phyloP scores from a whole-genome alignment of 1,140 invertebrate genomes.

The Drosophila melanogaster region DNA sequence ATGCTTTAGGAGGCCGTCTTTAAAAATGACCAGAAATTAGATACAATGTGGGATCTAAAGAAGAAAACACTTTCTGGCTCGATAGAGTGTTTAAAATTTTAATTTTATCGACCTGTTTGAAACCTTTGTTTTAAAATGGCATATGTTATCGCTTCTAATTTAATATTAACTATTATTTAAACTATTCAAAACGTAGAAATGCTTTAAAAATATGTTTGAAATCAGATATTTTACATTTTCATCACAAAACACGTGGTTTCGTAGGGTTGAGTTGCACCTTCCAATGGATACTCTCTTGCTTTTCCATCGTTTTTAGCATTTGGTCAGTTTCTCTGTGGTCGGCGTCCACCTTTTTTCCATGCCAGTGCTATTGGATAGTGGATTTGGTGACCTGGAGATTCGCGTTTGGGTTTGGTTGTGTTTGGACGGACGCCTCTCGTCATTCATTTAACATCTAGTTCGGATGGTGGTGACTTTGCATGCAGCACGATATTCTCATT shows the following conservation, averaged over 20 bases:
- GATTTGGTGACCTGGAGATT: slow-evolving; percentile 3
- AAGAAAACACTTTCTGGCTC: too few relatives aligned
- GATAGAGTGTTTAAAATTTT: too few relatives aligned
- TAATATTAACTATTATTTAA: too few relatives aligned
- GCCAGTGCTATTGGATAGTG: slow-evolving; percentile 14
- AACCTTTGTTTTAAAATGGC: too few relatives aligned
- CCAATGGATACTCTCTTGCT: slow-evolving; percentile 1
- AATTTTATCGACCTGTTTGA: too few relatives aligned
- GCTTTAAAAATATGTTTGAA: neutral
- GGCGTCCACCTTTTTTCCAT: slow-evolving; percentile 12
- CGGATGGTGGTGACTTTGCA: slow-evolving; percentile 41
- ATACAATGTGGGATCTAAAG: neutral
- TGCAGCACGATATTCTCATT: slow-evolving; percentile 25
- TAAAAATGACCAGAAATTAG: neutral
- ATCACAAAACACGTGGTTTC: neutral
- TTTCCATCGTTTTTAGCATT: slow-evolving; percentile 15
- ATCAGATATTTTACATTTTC: neutral
- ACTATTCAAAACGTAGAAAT: too few relatives aligned
- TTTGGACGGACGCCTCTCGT: slow-evolving; percentile 8
- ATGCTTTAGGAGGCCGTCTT: neutral
- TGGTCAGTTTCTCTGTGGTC: slow-evolving; percentile 29
- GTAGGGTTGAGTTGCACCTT: neutral
- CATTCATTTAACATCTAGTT: slow-evolving; percentile 2
- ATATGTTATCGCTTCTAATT: too few relatives aligned
- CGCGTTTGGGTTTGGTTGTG: slow-evolving; percentile 20